phyloP scores from a whole-genome alignment of 1,140 invertebrate genomes.

The Cyclina sinensis region DNA sequence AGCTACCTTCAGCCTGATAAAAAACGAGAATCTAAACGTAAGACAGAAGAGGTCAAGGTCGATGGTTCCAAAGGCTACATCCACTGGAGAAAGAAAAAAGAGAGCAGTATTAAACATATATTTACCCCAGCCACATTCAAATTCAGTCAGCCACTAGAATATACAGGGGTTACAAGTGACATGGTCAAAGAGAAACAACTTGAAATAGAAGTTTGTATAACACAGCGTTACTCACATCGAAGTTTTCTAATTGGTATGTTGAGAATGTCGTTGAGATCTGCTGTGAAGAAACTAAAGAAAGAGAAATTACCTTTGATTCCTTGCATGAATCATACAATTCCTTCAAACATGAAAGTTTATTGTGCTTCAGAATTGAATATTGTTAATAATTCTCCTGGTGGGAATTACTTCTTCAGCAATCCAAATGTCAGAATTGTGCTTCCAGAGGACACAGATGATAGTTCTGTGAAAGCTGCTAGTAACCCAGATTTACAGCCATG shows the following conservation, averaged over 20 bases:
- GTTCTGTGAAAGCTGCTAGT: constrained; percentile 71
- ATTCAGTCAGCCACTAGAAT: constrained; percentile 81
- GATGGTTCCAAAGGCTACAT: constrained; percentile 70
- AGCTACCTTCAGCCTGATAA: constrained; percentile 82
- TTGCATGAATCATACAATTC: constrained; percentile 82
- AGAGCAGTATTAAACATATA: constrained; percentile 75
- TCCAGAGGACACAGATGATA: constrained; percentile 65
- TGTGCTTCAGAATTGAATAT: constrained; percentile 77
- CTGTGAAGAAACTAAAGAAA: constrained; percentile 80
- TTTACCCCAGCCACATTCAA: constrained; percentile 84
- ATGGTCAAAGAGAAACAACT: constrained; percentile 77
- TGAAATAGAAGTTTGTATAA: constrained; percentile 82
- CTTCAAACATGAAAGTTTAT: constrained; percentile 83
- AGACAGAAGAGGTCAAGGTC: constrained; percentile 83
- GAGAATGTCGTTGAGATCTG: constrained; percentile 79
- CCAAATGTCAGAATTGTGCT: constrained; percentile 73
- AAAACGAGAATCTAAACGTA: constrained; percentile 79
- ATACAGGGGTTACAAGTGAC: constrained; percentile 75
- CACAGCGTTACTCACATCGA: constrained; percentile 80
- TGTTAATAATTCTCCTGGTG: constrained; percentile 59
- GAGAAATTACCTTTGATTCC: constrained; percentile 82
- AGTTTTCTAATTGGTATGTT: constrained; percentile 82
- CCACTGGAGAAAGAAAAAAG: constrained; percentile 52
- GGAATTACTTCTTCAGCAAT: constrained; percentile 74
- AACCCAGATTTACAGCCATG: constrained; percentile 70